Conservation (phyloP, 2,797 vertebrate genomes). For the Erpetoichthys calabaricus region DNA sequence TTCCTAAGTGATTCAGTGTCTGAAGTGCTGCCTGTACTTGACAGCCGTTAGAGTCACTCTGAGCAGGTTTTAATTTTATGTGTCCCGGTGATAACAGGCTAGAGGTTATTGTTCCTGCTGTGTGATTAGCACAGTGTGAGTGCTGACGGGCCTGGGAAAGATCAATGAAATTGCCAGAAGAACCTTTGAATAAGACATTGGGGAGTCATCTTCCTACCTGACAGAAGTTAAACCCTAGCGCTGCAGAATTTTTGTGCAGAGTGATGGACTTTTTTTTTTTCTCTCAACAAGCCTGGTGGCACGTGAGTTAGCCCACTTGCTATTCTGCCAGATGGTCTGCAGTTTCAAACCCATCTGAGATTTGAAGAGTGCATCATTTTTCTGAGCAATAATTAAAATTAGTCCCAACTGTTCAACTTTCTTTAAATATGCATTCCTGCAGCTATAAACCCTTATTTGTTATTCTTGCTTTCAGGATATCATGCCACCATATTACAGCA, state of each 20-base stretch:
- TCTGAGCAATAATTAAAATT: too few relatives aligned
- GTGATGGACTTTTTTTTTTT: background rate
- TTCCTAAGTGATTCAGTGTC: background rate
- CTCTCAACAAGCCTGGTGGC: too few relatives aligned
- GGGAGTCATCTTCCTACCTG: conserved; percentile 11
- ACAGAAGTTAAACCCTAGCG: conserved; percentile 13
- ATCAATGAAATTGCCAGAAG: conserved; percentile 24
- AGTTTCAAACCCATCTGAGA: too few relatives aligned
- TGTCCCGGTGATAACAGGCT: background rate
- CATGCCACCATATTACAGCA: too few relatives aligned
- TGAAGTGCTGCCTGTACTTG: background rate
- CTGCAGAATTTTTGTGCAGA: conserved; percentile 2
- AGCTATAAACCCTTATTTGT: too few relatives aligned
- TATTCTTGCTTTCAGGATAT: too few relatives aligned
- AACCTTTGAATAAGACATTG: conserved; percentile 21
- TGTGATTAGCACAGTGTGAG: conserved; percentile 18
- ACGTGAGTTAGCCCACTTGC: too few relatives aligned
- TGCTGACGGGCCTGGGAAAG: conserved; percentile 19
- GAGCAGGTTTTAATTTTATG: conserved; percentile 2
- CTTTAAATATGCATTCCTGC: too few relatives aligned
- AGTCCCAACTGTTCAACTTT: too few relatives aligned
- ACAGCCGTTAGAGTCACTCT: background rate
- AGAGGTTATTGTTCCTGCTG: conserved; percentile 19
- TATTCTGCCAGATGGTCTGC: too few relatives aligned
- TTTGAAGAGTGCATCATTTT: too few relatives aligned